Evolutionary conservation across 2,113 vertebrate species (phyloP).

Genomic region (Illadopsis cleaveri): DNA sequence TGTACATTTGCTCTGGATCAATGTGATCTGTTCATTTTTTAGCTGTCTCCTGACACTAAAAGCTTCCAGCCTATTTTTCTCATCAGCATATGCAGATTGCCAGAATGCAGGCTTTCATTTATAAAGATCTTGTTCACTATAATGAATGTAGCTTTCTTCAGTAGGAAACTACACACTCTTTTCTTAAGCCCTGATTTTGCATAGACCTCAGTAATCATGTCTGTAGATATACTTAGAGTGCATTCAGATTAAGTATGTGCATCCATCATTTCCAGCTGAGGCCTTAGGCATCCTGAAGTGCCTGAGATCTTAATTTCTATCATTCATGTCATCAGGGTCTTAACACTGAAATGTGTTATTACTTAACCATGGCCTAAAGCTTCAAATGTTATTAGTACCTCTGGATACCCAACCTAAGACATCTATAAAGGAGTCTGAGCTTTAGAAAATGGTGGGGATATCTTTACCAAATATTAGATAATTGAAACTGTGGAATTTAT

Average conservation of each 20-base stretch:
- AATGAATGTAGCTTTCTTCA: constrained; percentile 37
- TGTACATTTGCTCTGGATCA: not conserved
- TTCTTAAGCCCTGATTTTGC: constrained; percentile 53
- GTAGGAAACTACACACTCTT: not conserved
- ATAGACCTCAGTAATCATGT: constrained; percentile 42
- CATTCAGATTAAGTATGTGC: constrained; percentile 39
- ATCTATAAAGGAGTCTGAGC: not conserved
- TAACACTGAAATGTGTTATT: constrained; percentile 1
- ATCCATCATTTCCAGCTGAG: constrained; percentile 45
- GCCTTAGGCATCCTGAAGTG: constrained; percentile 27
- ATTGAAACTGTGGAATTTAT: not conserved
- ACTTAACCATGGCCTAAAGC: not conserved
- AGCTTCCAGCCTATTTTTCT: not conserved
- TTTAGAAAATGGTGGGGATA: not conserved
- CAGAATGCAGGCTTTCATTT: constrained; percentile 4
- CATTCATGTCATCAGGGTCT: constrained; percentile 54
- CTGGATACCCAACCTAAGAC: not conserved
- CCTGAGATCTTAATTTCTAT: constrained; percentile 44
- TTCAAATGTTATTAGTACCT: not conserved
- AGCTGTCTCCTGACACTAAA: not conserved
- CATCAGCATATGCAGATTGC: not conserved
- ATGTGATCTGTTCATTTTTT: not conserved
- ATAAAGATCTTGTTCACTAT: not conserved
- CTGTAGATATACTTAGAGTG: constrained; percentile 14
- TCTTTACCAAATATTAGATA: not conserved